These are phyloP conservation scores for Gobiocypris rarus DNA, from an alignment of 2,113 vertebrate genomes.

Conservation along the genomic window DNA sequence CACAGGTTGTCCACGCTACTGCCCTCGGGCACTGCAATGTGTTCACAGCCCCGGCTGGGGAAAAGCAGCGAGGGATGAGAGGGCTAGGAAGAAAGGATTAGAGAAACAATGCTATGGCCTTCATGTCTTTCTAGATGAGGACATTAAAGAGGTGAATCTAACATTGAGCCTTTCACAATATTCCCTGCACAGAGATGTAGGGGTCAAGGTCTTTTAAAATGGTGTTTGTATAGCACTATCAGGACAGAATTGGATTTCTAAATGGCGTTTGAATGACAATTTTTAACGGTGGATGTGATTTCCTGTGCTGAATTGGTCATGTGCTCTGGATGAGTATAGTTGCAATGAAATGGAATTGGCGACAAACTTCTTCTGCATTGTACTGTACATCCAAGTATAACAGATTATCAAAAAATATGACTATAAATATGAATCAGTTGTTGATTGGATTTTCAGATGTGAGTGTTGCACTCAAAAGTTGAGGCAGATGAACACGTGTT, in stretches of 20 bases:
- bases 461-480: too few relatives aligned
- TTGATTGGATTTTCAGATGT: too few relatives aligned
- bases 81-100: conserved; percentile 59
- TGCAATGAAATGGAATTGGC: too few relatives aligned
- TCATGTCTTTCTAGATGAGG: conserved; percentile 58
- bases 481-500: too few relatives aligned
- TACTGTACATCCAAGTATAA: too few relatives aligned
- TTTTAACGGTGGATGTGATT: background rate
- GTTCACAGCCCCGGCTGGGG: conserved; percentile 73
- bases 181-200: background rate
- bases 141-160: conserved; percentile 40
- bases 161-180: conserved; percentile 59
- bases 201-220: conserved; percentile 7
- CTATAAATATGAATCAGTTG: too few relatives aligned
- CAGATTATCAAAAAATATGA: too few relatives aligned
- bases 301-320: background rate
- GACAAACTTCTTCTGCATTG: too few relatives aligned
- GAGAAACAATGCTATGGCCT: conserved; percentile 72
- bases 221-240: background rate
- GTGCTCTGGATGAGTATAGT: background rate
- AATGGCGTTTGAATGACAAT: background rate
- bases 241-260: background rate
- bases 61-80: conserved; percentile 36
- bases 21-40: conserved; percentile 81
- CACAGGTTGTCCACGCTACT: conserved; percentile 78